Evolutionary conservation across 2,888 invertebrate genomes (phyloP).

Genomic region (Ctenicera cuprea): DNA sequence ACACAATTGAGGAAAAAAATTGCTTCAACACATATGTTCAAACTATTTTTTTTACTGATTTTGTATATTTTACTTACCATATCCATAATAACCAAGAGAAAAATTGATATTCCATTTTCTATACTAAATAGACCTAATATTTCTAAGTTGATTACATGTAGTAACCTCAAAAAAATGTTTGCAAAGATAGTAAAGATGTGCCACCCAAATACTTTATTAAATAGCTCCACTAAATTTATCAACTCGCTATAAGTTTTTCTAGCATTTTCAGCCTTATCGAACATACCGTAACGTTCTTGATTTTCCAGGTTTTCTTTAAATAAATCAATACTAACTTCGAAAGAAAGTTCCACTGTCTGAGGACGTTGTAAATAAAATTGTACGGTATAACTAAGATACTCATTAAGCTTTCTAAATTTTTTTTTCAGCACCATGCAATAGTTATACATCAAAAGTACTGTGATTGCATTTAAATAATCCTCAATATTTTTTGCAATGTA

Average conservation of each 20-base stretch:
- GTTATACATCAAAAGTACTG: too few species aligned
- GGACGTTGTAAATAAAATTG: background rate
- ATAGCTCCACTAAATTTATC: background rate
- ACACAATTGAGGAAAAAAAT: too few species aligned
- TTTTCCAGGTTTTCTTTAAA: too few species aligned
- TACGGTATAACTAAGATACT: background rate
- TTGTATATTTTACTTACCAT: background rate
- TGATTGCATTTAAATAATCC: too few species aligned
- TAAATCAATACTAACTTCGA: too few species aligned
- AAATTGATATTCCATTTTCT: background rate
- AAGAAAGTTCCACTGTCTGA: too few species aligned
- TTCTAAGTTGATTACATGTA: background rate
- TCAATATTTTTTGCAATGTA: too few species aligned
- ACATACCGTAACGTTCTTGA: too few species aligned
- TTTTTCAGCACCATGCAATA: background rate
- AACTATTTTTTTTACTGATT: too few species aligned
- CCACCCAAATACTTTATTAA: background rate
- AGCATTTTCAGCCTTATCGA: background rate
- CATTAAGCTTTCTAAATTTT: background rate
- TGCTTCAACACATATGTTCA: too few species aligned
- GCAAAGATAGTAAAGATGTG: background rate
- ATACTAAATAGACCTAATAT: background rate
- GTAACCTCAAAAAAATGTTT: background rate
- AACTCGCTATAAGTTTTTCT: background rate
- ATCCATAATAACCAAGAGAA: background rate